Evolutionary conservation across 2,888 invertebrate species (phyloP).

Genomic region (Meiosimyza platycephala): DNA sequence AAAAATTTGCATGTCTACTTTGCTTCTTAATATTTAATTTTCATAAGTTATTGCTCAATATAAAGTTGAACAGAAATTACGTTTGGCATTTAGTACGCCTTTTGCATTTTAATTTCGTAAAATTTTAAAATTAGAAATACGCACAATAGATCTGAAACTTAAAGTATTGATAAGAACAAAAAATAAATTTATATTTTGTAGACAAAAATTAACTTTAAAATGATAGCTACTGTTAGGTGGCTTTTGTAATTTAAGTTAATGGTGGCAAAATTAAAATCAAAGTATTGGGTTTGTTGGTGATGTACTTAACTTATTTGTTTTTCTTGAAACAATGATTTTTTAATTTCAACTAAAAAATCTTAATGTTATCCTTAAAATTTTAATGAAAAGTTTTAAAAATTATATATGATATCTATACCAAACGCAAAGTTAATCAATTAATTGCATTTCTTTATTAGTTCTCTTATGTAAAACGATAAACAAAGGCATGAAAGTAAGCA

Average conservation of each 20-base stretch:
- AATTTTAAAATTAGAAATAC: too few relatives aligned
- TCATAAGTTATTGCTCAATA: not conserved
- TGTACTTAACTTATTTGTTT: too few relatives aligned
- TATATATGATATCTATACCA: not conserved
- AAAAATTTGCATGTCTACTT: not conserved
- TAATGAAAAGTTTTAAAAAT: not conserved
- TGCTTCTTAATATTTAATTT: not conserved
- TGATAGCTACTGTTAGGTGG: too few relatives aligned
- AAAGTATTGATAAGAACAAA: not conserved
- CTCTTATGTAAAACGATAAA: slow-evolving; percentile 3
- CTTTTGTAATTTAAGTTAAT: too few relatives aligned
- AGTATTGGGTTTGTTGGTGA: too few relatives aligned
- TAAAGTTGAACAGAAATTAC: not conserved
- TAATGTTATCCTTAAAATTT: too few relatives aligned
- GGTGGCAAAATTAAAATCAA: too few relatives aligned
- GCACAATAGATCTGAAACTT: not conserved
- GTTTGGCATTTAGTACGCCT: not conserved
- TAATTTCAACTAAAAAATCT: too few relatives aligned
- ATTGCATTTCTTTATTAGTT: not conserved
- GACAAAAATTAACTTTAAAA: too few relatives aligned
- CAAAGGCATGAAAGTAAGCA: slow-evolving; percentile 38
- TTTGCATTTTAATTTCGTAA: not conserved
- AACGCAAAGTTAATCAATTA: slow-evolving; percentile 10
- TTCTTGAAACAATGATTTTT: too few relatives aligned
- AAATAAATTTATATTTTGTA: not conserved